Evolutionary conservation across 2,113 vertebrate species (phyloP).

Genomic region (Stegastes partitus): DNA sequence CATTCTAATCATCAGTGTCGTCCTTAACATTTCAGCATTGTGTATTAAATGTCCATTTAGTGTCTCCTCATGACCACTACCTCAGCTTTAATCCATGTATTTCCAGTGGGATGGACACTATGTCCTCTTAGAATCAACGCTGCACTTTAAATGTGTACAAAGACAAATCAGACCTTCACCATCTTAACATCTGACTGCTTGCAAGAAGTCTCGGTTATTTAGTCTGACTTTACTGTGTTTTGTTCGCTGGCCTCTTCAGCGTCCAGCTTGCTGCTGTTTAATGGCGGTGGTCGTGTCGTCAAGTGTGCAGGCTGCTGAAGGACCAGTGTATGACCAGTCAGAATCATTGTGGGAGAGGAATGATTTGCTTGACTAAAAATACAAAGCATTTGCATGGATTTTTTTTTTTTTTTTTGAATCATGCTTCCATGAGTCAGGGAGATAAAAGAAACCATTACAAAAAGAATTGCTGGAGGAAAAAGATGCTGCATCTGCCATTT

Average conservation of each 20-base stretch:
- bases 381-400: not conserved
- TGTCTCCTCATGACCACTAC: not conserved
- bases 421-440: not conserved
- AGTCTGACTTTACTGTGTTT: not conserved
- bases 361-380: conserved; percentile 9
- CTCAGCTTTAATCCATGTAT: not conserved
- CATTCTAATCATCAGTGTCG: too few relatives aligned
- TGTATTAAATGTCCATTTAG: too few relatives aligned
- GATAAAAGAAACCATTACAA: conserved; percentile 1
- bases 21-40: too few relatives aligned
- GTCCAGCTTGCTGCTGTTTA: not conserved
- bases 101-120: not conserved
- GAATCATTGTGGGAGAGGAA: not conserved
- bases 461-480: not conserved
- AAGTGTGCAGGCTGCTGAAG: not conserved
- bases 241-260: not conserved
- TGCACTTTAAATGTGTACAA: too few relatives aligned
- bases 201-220: not conserved
- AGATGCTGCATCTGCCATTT: conserved; percentile 5
- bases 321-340: not conserved
- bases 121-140: not conserved
- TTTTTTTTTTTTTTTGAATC: not conserved
- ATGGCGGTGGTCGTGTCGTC: too few relatives aligned
- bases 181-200: not conserved
- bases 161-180: not conserved